Conservation (phyloP, 2,797 vertebrate species). For the Typhlichthys eigenmanni region DNA sequence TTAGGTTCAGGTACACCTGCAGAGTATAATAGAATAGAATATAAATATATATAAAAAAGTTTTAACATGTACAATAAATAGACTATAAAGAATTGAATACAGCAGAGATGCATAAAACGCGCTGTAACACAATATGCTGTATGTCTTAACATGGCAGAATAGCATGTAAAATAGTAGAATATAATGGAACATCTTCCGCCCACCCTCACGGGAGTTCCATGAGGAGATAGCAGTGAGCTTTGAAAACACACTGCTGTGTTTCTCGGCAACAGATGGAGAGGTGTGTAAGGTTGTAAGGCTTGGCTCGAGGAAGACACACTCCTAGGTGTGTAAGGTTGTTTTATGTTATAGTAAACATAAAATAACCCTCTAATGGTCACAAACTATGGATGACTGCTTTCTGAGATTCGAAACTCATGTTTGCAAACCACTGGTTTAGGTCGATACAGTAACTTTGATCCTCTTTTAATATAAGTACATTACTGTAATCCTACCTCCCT, state of each 20-base stretch:
- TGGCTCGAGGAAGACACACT: slow-evolving; percentile 26
- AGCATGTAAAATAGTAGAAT: neutral
- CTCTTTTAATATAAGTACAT: slow-evolving; percentile 26
- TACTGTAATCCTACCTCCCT: slow-evolving; percentile 39
- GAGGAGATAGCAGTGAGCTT: slow-evolving; percentile 26
- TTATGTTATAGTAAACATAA: too few species aligned
- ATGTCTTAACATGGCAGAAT: neutral
- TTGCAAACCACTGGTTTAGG: too few species aligned
- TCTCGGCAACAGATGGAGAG: slow-evolving; percentile 36
- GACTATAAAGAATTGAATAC: too few species aligned
- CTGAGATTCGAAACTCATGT: too few species aligned
- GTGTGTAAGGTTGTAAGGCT: slow-evolving; percentile 18
- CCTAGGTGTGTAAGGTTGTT: too few species aligned
- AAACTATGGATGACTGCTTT: too few species aligned
- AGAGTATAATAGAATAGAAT: neutral
- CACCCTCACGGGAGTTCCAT: too few species aligned
- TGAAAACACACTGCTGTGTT: slow-evolving; percentile 38
- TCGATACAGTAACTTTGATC: slow-evolving; percentile 4
- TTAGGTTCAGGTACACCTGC: slow-evolving; percentile 52
- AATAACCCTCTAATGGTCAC: too few species aligned
- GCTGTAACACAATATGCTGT: too few species aligned
- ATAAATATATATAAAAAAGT: neutral
- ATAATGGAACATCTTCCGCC: too few species aligned
- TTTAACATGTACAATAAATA: too few species aligned
- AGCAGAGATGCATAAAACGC: too few species aligned